These are phyloP conservation scores for Hymenochirus boettgeri DNA, from an alignment of 2,113 vertebrate species.

Conservation along the genomic window DNA sequence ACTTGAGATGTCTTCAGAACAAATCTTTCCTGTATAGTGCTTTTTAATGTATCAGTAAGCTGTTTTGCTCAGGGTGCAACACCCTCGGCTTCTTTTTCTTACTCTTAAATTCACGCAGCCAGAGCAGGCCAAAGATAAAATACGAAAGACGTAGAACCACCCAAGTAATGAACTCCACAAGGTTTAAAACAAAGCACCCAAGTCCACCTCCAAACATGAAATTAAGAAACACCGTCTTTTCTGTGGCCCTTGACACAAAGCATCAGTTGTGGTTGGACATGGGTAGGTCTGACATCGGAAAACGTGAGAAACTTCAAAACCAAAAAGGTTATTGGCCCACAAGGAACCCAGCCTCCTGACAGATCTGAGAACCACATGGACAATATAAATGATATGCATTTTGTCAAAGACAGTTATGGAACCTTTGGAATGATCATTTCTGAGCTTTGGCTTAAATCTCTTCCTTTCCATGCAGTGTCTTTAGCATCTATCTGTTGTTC, in stretches of 20 bases:
- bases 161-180: constrained; percentile 56
- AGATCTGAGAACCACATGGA: constrained; percentile 53
- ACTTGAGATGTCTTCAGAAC: constrained; percentile 50
- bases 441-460: constrained; percentile 29
- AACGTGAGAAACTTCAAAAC: constrained; percentile 57
- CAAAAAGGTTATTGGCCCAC: constrained; percentile 58
- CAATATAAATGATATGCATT: constrained; percentile 55
- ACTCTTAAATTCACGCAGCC: constrained; percentile 47
- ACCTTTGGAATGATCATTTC: constrained; percentile 28
- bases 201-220: constrained; percentile 58
- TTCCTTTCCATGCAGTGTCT: constrained; percentile 47
- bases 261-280: constrained; percentile 56
- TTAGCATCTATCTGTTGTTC: constrained; percentile 46
- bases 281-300: constrained; percentile 58
- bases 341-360: constrained; percentile 58
- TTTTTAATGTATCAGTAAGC: constrained; percentile 57
- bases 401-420: constrained; percentile 53
- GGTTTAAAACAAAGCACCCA: constrained; percentile 59
- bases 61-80: constrained; percentile 48
- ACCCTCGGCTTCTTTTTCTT: constrained; percentile 24
- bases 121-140: constrained; percentile 53
- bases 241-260: constrained; percentile 58
- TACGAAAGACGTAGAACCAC: constrained; percentile 56
- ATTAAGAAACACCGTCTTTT: constrained; percentile 63
- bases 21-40: constrained; percentile 54